These are phyloP conservation scores for Apogon hyalosoma DNA, from an alignment of 2,797 vertebrate genomes.

Conservation along the genomic window DNA sequence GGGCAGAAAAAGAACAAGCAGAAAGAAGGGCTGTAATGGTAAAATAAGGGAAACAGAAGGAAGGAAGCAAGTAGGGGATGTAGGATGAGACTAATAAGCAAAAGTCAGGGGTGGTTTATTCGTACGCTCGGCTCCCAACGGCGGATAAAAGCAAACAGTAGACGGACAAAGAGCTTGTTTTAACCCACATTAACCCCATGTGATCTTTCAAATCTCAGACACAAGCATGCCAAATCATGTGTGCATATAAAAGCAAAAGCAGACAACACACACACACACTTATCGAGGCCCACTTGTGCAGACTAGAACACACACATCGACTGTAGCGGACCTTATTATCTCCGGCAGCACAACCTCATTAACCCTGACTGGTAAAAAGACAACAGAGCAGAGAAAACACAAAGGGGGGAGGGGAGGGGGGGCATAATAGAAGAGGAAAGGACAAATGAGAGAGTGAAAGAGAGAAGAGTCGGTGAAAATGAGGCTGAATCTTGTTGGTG, in stretches of 20 bases:
- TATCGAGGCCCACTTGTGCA: not conserved
- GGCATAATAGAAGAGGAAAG: constrained; percentile 8
- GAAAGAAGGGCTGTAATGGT: constrained; percentile 1
- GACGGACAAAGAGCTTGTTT: not conserved
- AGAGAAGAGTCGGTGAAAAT: constrained; percentile 20
- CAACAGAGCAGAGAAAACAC: constrained; percentile 29
- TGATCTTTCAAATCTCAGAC: not conserved
- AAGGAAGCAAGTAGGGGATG: not conserved
- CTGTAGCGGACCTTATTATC: constrained; percentile 31
- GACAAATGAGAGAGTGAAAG: constrained; percentile 11
- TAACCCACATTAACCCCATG: constrained; percentile 12
- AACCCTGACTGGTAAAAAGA: constrained; percentile 35
- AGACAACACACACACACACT: constrained; percentile 2
- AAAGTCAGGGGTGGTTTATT: constrained; percentile 3
- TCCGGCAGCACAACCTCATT: constrained; percentile 31
- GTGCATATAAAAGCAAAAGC: not conserved
- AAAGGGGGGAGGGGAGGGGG: not conserved
- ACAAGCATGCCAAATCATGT: not conserved
- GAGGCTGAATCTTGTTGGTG: constrained; percentile 34
- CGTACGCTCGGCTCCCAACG: not conserved
- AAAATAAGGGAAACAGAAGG: not conserved
- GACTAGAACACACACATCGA: not conserved
- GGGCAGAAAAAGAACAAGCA: constrained; percentile 19
- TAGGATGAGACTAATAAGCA: constrained; percentile 1
- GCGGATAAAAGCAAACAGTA: constrained; percentile 12